Base-by-base conservation (phyloP, 2,113 vertebrate species). In the Engystomops pustulosus region DNA sequence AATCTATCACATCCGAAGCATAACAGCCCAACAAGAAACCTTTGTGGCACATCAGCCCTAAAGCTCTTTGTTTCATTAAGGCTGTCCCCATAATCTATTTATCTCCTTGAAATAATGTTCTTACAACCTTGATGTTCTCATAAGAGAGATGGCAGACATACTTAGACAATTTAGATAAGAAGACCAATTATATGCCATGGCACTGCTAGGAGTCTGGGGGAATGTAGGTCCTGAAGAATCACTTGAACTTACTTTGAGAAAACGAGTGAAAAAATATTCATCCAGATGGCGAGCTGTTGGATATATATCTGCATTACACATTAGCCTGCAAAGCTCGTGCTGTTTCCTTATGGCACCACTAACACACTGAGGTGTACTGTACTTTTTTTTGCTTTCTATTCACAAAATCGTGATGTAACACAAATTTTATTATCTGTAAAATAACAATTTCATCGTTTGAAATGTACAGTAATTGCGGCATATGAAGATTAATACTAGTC, bases 51-150 rank as follows among this genome's bases (percentile, higher is more conserved):
- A 88, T 71, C 44, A 79, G 27, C 32, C 62, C 83, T 70, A 38
- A 58, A 82, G 80, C 49, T 55, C 80, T 62, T 45, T 83, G 38
- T 38, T 82, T 72, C 51, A 74, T 74, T 82, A 82, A 58, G 5
- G n/a, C 69, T 74, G 49, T 45, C 69, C 69, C 25, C 8, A 25
- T 72, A 76, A 65, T 76, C 81, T 86, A 76, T 72, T 67, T 53
- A 20, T 79, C 81, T 85, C 78, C 30, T 25, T 85, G 51, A 83
- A 83, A 76, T 76, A 36, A 75, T 76, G 71, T 83, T 83, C 55
- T 76, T 79, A 70, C 74, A 79, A 85, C 83, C 72, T 78, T 84
- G 58, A 84, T 79, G 75, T 85, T 79, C 74, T 58, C 74, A 58
- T 79, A 58, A 85, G 74, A 70, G 47, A 38, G 17, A 85, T 70